Percentiles rank a stretch among this genome's conserved stretches.
These are phyloP conservation scores for Syncerus caffer DNA, from an alignment of 2,797 vertebrate species.

Conservation along the genomic window DNA sequence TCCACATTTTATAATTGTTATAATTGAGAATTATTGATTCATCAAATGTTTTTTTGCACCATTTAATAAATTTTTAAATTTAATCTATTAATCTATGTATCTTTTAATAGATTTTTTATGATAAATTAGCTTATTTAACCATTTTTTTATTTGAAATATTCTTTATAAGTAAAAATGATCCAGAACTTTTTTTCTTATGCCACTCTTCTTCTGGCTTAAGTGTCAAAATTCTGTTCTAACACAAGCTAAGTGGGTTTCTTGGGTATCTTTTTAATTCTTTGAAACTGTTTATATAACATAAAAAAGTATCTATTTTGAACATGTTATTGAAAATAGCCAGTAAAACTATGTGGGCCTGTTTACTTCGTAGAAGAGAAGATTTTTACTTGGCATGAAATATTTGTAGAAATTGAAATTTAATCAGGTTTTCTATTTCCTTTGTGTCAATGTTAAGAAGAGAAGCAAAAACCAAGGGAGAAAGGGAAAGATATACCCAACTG, in stretches of 20 bases:
- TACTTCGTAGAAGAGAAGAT: neutral
- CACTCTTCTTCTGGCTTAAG: neutral
- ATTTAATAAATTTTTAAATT: neutral
- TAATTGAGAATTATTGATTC: neutral
- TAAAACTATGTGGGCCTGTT: neutral
- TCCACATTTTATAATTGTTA: neutral
- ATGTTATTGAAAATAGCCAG: neutral
- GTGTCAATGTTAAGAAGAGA: neutral
- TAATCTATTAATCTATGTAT: neutral
- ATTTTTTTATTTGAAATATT: neutral
- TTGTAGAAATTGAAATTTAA: neutral
- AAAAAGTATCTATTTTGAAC: neutral
- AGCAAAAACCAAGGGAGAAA: neutral
- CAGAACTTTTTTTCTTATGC: neutral
- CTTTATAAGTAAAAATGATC: neutral
- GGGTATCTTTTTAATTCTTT: neutral
- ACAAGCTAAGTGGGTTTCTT: neutral
- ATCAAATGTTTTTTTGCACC: neutral
- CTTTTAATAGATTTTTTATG: neutral
- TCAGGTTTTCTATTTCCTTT: neutral
- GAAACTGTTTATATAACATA: neutral
- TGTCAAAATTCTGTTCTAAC: neutral
- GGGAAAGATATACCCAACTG: neutral
- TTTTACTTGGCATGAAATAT: neutral
- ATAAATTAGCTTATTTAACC: neutral